Conservation (phyloP, 2,113 vertebrate genomes). For the Zootoca vivipara region DNA sequence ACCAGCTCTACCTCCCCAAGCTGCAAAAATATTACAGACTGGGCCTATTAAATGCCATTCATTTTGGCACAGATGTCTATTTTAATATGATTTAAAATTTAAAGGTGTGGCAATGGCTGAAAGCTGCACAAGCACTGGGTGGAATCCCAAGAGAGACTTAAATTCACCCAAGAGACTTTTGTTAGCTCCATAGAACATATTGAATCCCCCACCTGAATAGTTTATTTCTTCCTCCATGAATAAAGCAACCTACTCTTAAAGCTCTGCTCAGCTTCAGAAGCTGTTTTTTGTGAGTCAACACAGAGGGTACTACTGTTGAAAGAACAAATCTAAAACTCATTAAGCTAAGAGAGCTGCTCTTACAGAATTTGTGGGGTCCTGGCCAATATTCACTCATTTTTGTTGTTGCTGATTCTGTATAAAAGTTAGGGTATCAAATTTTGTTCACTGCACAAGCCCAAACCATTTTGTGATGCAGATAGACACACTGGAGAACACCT, state of each 20-base stretch:
- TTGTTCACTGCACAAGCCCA: neutral
- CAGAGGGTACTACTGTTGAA: neutral
- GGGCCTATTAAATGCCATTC: neutral
- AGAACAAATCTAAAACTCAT: neutral
- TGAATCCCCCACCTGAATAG: neutral
- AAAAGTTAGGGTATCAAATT: neutral
- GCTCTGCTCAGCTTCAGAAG: neutral
- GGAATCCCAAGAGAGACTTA: neutral
- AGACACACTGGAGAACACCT: constrained; percentile 65
- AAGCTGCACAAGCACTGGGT: neutral
- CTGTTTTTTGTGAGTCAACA: neutral
- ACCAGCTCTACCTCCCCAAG: neutral
- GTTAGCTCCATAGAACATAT: neutral
- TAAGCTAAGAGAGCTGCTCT: neutral
- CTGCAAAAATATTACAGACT: neutral
- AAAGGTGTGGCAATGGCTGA: neutral
- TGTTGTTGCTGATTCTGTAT: neutral
- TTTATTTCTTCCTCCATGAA: neutral
- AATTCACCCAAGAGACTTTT: neutral
- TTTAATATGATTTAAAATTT: neutral
- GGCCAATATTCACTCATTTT: neutral
- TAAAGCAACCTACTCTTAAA: neutral
- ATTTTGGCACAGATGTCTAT: neutral
- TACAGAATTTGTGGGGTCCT: neutral
- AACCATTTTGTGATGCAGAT: constrained; percentile 57